Conservation (phyloP, 1,140 invertebrate genomes). For the Lordiphosa mommai region DNA sequence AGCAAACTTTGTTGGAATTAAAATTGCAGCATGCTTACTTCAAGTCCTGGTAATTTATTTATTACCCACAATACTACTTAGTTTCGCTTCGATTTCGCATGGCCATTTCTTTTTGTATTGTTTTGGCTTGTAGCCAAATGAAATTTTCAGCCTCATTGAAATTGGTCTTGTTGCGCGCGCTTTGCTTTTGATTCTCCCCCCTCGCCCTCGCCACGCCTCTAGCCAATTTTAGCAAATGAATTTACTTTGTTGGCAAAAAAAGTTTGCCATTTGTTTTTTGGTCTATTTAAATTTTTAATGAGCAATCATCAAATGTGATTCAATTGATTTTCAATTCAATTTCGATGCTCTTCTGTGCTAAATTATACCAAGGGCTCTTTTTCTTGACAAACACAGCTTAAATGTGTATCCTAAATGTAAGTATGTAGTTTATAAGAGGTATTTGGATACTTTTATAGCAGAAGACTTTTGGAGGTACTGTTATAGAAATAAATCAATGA, state of each 20-base stretch:
- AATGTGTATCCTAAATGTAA: too few species aligned
- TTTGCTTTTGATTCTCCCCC: conserved; percentile 7
- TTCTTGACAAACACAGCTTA: too few species aligned
- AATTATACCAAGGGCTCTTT: too few species aligned
- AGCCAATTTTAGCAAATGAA: conserved; percentile 49
- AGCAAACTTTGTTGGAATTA: conserved; percentile 32
- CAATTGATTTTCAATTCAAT: too few species aligned
- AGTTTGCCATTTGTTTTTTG: conserved; percentile 27
- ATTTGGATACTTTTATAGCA: too few species aligned
- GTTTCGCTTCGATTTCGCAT: conserved; percentile 25
- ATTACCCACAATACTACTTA: conserved; percentile 28
- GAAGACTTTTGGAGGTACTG: too few species aligned
- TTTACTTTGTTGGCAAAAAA: conserved; percentile 39
- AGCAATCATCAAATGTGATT: background rate
- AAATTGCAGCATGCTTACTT: conserved; percentile 39
- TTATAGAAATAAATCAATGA: too few species aligned
- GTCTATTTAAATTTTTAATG: conserved; percentile 34
- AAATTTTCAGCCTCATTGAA: conserved; percentile 49
- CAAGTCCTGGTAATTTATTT: conserved; percentile 39
- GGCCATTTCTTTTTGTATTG: conserved; percentile 8
- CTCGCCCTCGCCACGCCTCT: conserved; percentile 11
- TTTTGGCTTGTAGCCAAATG: conserved; percentile 26
- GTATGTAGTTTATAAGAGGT: too few species aligned
- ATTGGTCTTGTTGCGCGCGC: background rate
- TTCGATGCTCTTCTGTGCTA: too few species aligned